Evolutionary conservation across 2,113 vertebrate genomes (phyloP), one percentile per base, ranked within the genome.

Genomic region (Andinoacara biseriatus): DNA sequence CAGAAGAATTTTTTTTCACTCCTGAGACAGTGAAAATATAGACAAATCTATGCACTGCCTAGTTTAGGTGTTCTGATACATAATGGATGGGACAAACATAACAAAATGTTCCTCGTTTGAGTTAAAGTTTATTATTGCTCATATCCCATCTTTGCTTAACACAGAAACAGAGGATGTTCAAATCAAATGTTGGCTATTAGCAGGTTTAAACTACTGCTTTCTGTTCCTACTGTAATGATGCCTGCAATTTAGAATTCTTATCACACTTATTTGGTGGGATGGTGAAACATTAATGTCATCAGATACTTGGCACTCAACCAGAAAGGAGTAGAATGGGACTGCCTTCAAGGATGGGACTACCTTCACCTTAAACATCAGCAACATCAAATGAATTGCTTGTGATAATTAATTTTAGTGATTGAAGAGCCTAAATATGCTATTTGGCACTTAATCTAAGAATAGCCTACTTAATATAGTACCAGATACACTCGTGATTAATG

Each of bases 341-440:
- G 31, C 1, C 26, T 72, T 58, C 56, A 58, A 24, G 56, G 22
- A 58, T 58, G 56, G 22, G 46, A 49, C 26, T 33, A 33, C 46
- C 18, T 72, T 72, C 67, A 72, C 67, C 46, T 72, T 54, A 72
- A 31, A 72, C 26, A 72, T 72, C 46, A 54, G 6, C 67, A 72
- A n/a, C 67, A 52, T 54, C 67, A 33, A 54, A 26, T 72, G 6
- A 72, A 54, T 72, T 72, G 67, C 46, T 54, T 72, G 54, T 54
- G 67, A 72, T 72, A 54, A 33, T 72, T 54, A 72, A 54, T 72
- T 54, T n/a, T 18, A 72, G 46, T 54, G 18, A 72, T 1, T 54
- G 46, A 33, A 9, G 67, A 54, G 18, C 67, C 46, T 72, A 31
- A 33, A 72, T 72, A 31, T 52, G 18, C 17, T 54, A 72, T n/a